Base-by-base conservation (phyloP, 2,113 vertebrate genomes). In the Zootoca vivipara region DNA sequence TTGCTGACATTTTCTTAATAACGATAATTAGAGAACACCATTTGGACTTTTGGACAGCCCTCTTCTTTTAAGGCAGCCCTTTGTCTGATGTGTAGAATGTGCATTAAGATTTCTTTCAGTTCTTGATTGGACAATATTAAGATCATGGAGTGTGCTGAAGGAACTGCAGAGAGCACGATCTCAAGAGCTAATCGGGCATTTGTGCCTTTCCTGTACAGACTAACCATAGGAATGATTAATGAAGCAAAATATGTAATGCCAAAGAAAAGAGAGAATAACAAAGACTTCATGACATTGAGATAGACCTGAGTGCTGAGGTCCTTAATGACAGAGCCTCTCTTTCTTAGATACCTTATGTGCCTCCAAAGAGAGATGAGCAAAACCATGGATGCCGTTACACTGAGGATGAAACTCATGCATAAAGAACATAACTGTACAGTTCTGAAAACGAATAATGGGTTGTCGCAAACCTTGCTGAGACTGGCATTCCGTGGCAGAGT, bases 41-140 rank as follows among this genome's bases (percentile, higher is more conserved):
- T n/a, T n/a, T n/a, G n/a, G n/a, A n/a, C n/a, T n/a, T n/a, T n/a
- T n/a, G n/a, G n/a, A n/a, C n/a, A n/a, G 74, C 38, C 38, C 8
- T 77, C 40, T 77, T 46, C 40, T 30, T 33, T 38, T 82, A 38
- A 65, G 15, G 9, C 38, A 38, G 80, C 2, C 15, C 22, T 40
- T 13, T 7, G 35, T 28, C 35, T 40, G 58, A 82, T 13, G 9
- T 82, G 64, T 65, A 82, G 58, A 26, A 82, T 26, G 4, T 9
- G 80, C 22, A 4, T 38, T 6, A 10, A 65, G 58, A 38, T 4
- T 4, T 40, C 82, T 42, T 62, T 78, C 40, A 94, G 88, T 52
- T 58, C 92, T 73, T 80, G 82, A 67, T 89, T 92, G 87, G 75
- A 91, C 24, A 82, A 72, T 74, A 94, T 93, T 30, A 94, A 83